A percentile compares a stretch with the other conserved stretches of the same genome.
Evolutionary conservation across 1,140 invertebrate species (phyloP).

Genomic region (Bombus consobrinus): DNA sequence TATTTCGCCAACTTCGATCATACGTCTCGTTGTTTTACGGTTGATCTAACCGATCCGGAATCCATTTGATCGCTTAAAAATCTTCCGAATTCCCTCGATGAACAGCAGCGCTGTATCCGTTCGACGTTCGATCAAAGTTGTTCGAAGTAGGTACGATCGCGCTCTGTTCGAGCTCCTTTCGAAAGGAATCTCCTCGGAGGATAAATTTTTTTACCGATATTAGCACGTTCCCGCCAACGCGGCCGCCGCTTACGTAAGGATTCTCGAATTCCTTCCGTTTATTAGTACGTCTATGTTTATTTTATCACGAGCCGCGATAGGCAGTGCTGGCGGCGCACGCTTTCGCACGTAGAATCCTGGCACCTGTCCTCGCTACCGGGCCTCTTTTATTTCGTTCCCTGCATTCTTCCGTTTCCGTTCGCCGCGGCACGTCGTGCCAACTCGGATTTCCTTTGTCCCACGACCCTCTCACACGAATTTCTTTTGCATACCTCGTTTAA

Average conservation of each 20-base stretch:
- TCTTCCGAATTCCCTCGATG: neutral
- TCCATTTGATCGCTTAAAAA: neutral
- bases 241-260: conserved; percentile 16
- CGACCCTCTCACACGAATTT: conserved; percentile 16
- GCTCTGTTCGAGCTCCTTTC: neutral
- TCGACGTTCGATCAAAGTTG: neutral
- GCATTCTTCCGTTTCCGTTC: conserved; percentile 41
- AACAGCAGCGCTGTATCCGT: neutral
- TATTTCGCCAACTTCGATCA: conserved; percentile 29
- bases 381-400: neutral
- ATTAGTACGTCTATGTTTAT: conserved; percentile 44
- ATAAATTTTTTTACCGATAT: conserved; percentile 25
- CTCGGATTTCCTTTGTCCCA: conserved; percentile 45
- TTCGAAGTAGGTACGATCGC: no score
- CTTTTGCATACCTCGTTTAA: conserved; percentile 47
- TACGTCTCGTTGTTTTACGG: neutral
- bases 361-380: conserved; percentile 28
- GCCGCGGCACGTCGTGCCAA: neutral
- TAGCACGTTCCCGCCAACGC: conserved; percentile 14
- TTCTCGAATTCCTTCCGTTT: conserved; percentile 34
- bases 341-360: conserved; percentile 16
- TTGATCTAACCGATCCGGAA: neutral
- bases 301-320: neutral
- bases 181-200: neutral
- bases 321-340: neutral